A percentile compares a stretch with the other conserved stretches of the same genome.
These are phyloP conservation scores for Eilema sororculum DNA, from an alignment of 2,888 invertebrate genomes.

Conservation along the genomic window DNA sequence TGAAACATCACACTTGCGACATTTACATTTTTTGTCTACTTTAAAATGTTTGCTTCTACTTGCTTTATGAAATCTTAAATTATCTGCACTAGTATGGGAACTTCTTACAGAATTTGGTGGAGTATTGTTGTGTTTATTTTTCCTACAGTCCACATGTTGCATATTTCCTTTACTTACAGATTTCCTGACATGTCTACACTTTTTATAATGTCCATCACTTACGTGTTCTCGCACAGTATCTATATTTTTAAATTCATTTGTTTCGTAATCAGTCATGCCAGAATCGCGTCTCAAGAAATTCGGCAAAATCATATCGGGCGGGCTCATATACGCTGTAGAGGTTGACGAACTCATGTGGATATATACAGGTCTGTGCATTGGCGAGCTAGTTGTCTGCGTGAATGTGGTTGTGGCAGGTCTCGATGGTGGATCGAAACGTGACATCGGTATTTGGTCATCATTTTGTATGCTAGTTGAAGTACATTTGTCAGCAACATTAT, in stretches of 20 bases:
- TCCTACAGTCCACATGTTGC: constrained; percentile 27
- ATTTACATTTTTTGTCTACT: constrained; percentile 40
- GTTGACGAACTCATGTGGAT: constrained; percentile 83
- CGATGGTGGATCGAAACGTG: constrained; percentile 52
- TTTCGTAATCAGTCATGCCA: constrained; percentile 54
- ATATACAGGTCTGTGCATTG: constrained; percentile 67
- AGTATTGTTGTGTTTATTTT: constrained; percentile 40
- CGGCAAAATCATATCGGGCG: constrained; percentile 79
- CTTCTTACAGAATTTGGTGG: constrained; percentile 68
- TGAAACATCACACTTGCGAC: constrained; percentile 47
- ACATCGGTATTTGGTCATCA: constrained; percentile 30
- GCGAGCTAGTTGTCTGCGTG: constrained; percentile 77
- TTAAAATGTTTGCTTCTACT: constrained; percentile 12
- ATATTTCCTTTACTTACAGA: constrained; percentile 34
- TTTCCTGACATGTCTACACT: constrained; percentile 51
- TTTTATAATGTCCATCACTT: constrained; percentile 34
- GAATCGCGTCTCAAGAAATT: constrained; percentile 63
- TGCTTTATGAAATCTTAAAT: constrained; percentile 21
- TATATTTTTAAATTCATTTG: constrained; percentile 47
- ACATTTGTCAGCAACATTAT: constrained; percentile 57
- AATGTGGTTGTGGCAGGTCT: constrained; percentile 71
- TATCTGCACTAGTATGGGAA: constrained; percentile 27
- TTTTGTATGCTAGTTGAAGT: constrained; percentile 53
- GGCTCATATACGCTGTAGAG: constrained; percentile 84
- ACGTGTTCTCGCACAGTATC: not conserved